Evolutionary conservation across 2,113 vertebrate genomes (phyloP).

Genomic region (Atlantisia rogersi): DNA sequence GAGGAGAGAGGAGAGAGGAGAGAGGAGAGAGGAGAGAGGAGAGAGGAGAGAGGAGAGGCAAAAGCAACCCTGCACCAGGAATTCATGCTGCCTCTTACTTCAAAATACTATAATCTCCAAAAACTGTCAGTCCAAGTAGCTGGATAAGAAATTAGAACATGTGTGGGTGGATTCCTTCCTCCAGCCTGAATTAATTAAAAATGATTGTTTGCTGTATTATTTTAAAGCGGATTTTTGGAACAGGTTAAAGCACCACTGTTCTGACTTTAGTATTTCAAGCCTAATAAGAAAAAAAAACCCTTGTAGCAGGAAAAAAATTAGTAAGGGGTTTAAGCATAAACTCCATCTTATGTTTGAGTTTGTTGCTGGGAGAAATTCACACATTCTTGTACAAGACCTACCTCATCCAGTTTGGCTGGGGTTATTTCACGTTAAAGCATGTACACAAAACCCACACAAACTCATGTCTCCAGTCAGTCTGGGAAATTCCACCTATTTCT

Average conservation of each 20-base stretch:
- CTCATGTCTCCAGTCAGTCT: background rate
- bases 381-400: background rate
- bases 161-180: constrained; percentile 64
- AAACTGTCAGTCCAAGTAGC: constrained; percentile 44
- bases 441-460: background rate
- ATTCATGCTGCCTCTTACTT: background rate
- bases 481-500: background rate
- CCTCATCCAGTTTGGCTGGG: background rate
- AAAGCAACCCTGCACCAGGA: background rate
- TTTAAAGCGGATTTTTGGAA: constrained; percentile 6
- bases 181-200: constrained; percentile 64
- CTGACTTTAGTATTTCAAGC: background rate
- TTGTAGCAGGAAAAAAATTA: background rate
- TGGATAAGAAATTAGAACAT: constrained; percentile 62
- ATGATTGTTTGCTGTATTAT: constrained; percentile 34
- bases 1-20: too few species aligned
- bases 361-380: constrained; percentile 3
- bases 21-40: too few species aligned
- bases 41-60: too few species aligned
- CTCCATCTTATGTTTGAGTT: background rate
- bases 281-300: background rate
- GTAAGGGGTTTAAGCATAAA: background rate
- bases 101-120: constrained; percentile 29
- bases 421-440: constrained; percentile 8
- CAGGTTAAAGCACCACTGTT: constrained; percentile 27